These are phyloP conservation scores for Siphamia tubifer DNA, from an alignment of 2,113 vertebrate species.

Conservation along the genomic window DNA sequence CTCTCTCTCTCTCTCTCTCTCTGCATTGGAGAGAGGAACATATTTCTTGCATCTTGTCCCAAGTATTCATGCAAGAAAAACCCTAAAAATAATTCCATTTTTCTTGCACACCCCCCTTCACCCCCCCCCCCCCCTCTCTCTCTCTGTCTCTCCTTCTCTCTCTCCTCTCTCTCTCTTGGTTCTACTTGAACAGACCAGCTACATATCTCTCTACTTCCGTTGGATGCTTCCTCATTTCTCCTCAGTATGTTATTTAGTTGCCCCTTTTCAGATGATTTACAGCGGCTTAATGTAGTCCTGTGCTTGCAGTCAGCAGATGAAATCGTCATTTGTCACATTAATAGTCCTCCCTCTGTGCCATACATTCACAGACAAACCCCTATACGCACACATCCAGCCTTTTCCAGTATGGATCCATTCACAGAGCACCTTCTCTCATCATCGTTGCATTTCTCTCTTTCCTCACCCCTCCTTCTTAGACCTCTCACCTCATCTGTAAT, in stretches of 20 bases:
- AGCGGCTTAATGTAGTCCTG: constrained; percentile 59
- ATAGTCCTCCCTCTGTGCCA: constrained; percentile 39
- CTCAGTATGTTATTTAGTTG: constrained; percentile 42
- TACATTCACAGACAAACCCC: constrained; percentile 10
- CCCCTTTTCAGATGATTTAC: constrained; percentile 47
- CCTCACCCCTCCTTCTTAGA: background rate
- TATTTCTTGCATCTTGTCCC: constrained; percentile 4
- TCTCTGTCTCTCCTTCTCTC: background rate
- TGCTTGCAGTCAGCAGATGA: constrained; percentile 58
- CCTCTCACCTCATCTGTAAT: background rate
- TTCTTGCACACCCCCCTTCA: background rate
- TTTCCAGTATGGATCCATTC: constrained; percentile 19
- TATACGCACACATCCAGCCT: background rate
- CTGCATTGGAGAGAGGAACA: too few relatives aligned
- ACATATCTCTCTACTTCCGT: background rate
- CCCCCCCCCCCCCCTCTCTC: background rate
- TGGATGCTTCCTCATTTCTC: background rate
- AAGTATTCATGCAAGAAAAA: constrained; percentile 5
- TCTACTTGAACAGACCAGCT: background rate
- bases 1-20: too few relatives aligned
- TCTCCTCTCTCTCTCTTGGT: background rate
- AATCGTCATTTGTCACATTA: constrained; percentile 72
- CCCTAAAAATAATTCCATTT: constrained; percentile 20
- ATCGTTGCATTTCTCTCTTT: background rate
- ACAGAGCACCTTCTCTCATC: background rate